Evolutionary conservation across 2,113 vertebrate genomes (phyloP), one percentile per base, ranked within the genome.

Genomic region (Collichthys lucidus): DNA sequence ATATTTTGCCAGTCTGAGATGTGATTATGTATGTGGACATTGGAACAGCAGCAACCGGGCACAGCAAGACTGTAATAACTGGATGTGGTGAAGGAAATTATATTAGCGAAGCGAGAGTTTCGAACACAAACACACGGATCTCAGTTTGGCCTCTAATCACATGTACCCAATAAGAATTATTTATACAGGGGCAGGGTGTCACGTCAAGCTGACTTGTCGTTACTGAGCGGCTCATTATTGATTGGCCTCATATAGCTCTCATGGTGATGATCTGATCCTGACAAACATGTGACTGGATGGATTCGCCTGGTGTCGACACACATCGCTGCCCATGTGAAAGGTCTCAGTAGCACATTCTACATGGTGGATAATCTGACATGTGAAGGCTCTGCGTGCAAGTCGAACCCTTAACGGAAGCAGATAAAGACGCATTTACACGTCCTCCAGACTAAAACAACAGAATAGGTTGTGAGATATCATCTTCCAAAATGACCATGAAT

Each of bases 11-110:
- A 79, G 52, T 83, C 56, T 40, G 4, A 64, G 62, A 75, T 57
- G 68, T 64, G 52, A 82, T 87, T 35, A 40, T 78, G 19, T 61
- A 29, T 78, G 19, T 61, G 80, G 12, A 53, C 75, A 71, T 70
- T 68, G 82, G 17, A 64, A 61, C 22, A 47, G 44, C 71, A 74
- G 61, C 52, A 22, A 78, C 66, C 46, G 56, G 61, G 63, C 52
- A 66, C 85, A 74, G 85, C 20, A 4, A 61, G 71, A 44, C n/a
- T 47, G 20, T 65, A 75, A 60, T 60, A 75, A 64, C 22, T 46
- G 20, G 62, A n/a, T 0, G 17, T 17, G 35, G 65, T 29, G 56
- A 31, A 53, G 20, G 61, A 61, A 71, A 68, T 68, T 2, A 69
- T 31, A 17, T 26, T 29, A 62, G 20, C 59, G 60, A 52, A 60